Percentiles rank a stretch among this genome's conserved stretches.
These are phyloP conservation scores for Podabrus alpinus DNA, from an alignment of 2,888 invertebrate species.

Conservation along the genomic window DNA sequence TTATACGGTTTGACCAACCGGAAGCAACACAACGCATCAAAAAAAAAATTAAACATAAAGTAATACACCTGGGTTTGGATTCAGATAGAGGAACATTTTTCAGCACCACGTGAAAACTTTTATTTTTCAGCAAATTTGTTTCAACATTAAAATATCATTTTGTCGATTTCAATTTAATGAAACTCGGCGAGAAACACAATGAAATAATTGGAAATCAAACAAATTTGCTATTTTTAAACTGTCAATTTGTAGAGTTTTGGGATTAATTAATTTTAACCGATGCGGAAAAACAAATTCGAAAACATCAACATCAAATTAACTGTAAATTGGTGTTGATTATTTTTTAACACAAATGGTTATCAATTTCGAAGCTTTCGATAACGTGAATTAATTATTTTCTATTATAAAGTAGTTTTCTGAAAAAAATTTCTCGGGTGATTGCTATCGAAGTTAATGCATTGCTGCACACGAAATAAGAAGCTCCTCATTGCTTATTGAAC, in stretches of 20 bases:
- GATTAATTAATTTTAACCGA: background rate
- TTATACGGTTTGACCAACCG: no score
- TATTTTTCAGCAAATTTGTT: background rate
- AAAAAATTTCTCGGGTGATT: slow-evolving; percentile 1
- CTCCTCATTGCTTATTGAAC: slow-evolving; percentile 2
- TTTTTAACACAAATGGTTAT: background rate
- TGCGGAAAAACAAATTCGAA: background rate
- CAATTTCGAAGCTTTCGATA: background rate
- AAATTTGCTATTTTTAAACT: background rate
- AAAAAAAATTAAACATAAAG: no score
- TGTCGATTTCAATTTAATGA: background rate
- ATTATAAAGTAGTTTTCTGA: background rate
- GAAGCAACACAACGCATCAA: no score
- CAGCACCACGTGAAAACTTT: background rate
- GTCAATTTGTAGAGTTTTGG: background rate
- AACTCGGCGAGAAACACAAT: background rate
- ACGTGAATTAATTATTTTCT: background rate
- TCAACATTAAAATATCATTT: background rate
- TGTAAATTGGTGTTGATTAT: background rate
- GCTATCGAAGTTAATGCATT: slow-evolving; percentile 13
- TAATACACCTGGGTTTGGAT: no score
- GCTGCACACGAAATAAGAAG: slow-evolving; percentile 4
- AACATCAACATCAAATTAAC: background rate
- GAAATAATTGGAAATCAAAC: background rate
- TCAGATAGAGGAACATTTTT: background rate